phyloP scores from a whole-genome alignment of 2,113 vertebrate genomes.

The Alouatta palliata region DNA sequence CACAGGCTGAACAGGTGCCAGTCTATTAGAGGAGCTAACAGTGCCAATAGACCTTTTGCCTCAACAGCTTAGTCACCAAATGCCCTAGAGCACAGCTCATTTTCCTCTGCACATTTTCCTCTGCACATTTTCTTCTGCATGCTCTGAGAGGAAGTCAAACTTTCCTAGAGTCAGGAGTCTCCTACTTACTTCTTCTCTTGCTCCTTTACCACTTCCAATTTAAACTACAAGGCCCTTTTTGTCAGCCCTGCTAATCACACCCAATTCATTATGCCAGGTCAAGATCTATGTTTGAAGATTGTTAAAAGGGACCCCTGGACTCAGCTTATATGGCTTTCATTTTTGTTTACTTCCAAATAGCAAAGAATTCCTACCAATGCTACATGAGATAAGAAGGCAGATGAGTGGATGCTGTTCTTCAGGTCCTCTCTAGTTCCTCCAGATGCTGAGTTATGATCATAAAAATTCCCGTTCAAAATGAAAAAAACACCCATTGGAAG shows the following conservation, averaged over 20 bases:
- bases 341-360: neutral
- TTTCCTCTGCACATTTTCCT: neutral
- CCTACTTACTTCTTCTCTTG: neutral
- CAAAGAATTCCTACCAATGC: neutral
- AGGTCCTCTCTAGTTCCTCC: neutral
- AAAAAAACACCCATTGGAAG: neutral
- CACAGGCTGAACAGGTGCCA: neutral
- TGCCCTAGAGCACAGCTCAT: neutral
- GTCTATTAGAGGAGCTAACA: neutral
- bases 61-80: neutral
- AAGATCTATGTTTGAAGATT: neutral
- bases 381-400: neutral
- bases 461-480: neutral
- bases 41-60: neutral
- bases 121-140: neutral
- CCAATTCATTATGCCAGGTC: neutral
- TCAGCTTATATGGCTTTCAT: neutral
- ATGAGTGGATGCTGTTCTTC: neutral
- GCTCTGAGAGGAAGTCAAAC: neutral
- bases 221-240: neutral
- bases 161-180: neutral
- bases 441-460: neutral
- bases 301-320: neutral
- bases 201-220: neutral
- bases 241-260: neutral